phyloP scores from a whole-genome alignment of 2,113 vertebrate genomes.

The Kryptolebias marmoratus region DNA sequence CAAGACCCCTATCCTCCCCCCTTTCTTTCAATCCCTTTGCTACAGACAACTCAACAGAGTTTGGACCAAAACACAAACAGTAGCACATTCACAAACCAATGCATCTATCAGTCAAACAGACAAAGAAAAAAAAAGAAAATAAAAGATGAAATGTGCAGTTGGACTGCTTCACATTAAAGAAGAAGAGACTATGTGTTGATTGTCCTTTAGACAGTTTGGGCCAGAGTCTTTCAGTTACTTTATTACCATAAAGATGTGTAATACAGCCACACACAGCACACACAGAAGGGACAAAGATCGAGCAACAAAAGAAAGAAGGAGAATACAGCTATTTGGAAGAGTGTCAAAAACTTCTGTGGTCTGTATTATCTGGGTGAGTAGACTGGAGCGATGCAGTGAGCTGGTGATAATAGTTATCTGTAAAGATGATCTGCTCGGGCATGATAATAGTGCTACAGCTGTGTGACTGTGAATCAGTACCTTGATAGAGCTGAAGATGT shows the following conservation, averaged over 20 bases:
- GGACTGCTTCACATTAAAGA: constrained; percentile 10
- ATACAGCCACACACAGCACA: constrained; percentile 47
- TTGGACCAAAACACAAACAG: constrained; percentile 56
- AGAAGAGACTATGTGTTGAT: constrained; percentile 8
- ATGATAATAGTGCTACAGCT: constrained; percentile 77
- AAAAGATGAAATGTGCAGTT: not conserved
- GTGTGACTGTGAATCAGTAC: constrained; percentile 76
- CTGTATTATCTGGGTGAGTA: constrained; percentile 77
- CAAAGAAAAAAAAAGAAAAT: constrained; percentile 34
- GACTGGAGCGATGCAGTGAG: constrained; percentile 70
- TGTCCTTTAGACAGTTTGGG: constrained; percentile 7
- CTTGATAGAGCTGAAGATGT: constrained; percentile 75
- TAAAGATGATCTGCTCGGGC: constrained; percentile 79
- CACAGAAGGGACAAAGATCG: constrained; percentile 57
- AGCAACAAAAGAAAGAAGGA: constrained; percentile 57
- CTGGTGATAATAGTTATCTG: constrained; percentile 80
- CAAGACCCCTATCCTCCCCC: not conserved
- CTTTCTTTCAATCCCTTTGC: constrained; percentile 13
- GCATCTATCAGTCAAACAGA: constrained; percentile 52
- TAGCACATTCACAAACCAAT: constrained; percentile 59
- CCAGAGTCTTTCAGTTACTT: constrained; percentile 25
- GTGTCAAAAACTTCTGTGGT: constrained; percentile 73
- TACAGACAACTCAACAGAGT: constrained; percentile 42
- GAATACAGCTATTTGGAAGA: constrained; percentile 67
- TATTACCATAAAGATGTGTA: constrained; percentile 39